These are phyloP conservation scores for Brachyptera putata DNA, from an alignment of 2,888 invertebrate genomes.

Conservation along the genomic window DNA sequence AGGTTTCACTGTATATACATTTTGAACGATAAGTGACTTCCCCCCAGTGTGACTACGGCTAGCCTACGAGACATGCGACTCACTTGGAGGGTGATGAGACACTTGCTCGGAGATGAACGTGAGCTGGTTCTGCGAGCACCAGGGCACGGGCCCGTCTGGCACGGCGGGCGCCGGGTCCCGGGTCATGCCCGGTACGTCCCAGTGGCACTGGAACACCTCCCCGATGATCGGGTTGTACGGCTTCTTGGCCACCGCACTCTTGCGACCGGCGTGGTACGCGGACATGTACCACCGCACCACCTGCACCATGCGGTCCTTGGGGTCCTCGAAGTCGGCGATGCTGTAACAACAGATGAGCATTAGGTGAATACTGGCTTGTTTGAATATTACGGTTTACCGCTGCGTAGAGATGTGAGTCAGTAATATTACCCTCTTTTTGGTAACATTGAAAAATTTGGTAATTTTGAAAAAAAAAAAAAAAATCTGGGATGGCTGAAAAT, in stretches of 20 bases:
- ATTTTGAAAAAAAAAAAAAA: no score
- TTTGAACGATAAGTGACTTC: no score
- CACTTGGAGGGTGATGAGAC: conserved; percentile 97
- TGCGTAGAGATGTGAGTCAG: neutral
- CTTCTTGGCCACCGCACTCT: conserved; percentile 95
- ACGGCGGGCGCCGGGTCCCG: conserved; percentile 41
- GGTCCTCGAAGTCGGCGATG: conserved; percentile 82
- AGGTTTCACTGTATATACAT: no score
- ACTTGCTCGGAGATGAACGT: conserved; percentile 97
- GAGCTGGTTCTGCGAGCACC: conserved; percentile 83
- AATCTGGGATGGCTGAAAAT: no score
- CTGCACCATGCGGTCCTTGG: conserved; percentile 88
- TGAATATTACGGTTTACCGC: neutral
- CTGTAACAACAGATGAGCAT: no score
- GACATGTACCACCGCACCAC: conserved; percentile 96
- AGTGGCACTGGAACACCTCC: conserved; percentile 88
- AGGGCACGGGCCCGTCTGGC: conserved; percentile 83
- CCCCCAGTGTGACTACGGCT: no score
- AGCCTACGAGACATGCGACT: no score
- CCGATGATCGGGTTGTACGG: conserved; percentile 98
- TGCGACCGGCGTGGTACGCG: conserved; percentile 97
- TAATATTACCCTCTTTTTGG: neutral
- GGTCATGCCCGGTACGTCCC: conserved; percentile 59
- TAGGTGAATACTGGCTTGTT: no score
- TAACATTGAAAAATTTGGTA: no score